phyloP scores from a whole-genome alignment of 2,797 vertebrate genomes.

The Hirundo rustica region DNA sequence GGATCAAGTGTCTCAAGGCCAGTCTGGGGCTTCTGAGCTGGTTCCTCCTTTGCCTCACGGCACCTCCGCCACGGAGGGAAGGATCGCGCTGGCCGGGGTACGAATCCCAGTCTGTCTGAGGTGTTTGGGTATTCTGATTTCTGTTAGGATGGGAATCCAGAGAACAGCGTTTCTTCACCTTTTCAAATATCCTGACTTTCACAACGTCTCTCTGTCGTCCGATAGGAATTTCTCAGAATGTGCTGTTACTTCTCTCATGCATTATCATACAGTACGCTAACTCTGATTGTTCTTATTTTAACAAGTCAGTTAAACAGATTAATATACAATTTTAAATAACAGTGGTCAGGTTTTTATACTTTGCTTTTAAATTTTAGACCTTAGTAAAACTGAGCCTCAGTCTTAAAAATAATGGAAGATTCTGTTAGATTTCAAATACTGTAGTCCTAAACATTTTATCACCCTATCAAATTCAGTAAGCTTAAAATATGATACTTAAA shows the following conservation, averaged over 20 bases:
- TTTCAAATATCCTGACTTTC: conserved; percentile 48
- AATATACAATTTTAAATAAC: conserved; percentile 56
- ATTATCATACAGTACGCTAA: conserved; percentile 23
- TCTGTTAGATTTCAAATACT: conserved; percentile 67
- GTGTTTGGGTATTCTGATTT: background rate
- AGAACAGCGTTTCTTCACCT: background rate
- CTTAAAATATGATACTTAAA: conserved; percentile 74
- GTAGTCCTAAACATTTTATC: conserved; percentile 67
- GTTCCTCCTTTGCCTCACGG: background rate
- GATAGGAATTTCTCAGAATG: conserved; percentile 24
- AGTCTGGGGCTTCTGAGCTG: background rate
- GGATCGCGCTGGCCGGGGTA: background rate
- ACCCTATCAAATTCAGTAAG: conserved; percentile 68
- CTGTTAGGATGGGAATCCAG: background rate
- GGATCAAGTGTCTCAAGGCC: background rate
- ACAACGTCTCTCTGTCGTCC: conserved; percentile 15
- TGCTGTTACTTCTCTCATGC: conserved; percentile 47
- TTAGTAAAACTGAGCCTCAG: conserved; percentile 63
- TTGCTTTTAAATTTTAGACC: conserved; percentile 54
- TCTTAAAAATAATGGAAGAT: conserved; percentile 73
- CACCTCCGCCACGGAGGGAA: background rate
- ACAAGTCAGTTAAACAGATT: conserved; percentile 44
- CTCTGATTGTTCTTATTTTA: conserved; percentile 44
- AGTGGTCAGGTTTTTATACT: conserved; percentile 45
- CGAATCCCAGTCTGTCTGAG: background rate